Conservation (phyloP, 1,140 invertebrate species). For the Brachionus sp. region DNA sequence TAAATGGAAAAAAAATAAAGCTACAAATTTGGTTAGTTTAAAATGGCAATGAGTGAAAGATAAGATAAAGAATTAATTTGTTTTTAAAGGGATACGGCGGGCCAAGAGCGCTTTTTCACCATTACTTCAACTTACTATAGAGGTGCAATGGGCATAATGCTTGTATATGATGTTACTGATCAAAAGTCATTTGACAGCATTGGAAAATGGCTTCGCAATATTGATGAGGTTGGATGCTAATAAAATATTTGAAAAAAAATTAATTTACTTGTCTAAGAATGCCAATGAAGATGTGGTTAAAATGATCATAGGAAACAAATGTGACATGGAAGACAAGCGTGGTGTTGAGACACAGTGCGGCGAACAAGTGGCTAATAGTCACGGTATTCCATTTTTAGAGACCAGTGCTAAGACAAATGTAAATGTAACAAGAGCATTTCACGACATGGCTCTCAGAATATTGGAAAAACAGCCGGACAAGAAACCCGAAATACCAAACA, state of each 20-base stretch:
- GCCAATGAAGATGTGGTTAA: constrained; percentile 99
- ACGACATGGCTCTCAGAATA: constrained; percentile 20
- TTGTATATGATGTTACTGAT: constrained; percentile 97
- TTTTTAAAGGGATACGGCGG: constrained; percentile 67
- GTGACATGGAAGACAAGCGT: constrained; percentile 96
- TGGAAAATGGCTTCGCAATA: constrained; percentile 94
- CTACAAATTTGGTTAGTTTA: constrained; percentile 61
- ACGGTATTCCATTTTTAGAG: constrained; percentile 96
- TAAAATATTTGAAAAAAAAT: not conserved
- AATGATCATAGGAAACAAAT: constrained; percentile 99
- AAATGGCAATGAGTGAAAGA: not conserved
- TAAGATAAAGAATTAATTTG: not conserved
- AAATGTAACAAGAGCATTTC: constrained; percentile 38
- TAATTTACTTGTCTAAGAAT: constrained; percentile 66
- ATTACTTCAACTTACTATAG: constrained; percentile 68
- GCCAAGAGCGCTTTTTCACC: constrained; percentile 67
- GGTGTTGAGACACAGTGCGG: constrained; percentile 83
- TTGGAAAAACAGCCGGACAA: constrained; percentile 41
- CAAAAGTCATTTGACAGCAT: constrained; percentile 98
- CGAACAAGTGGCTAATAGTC: constrained; percentile 85
- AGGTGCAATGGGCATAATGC: constrained; percentile 80
- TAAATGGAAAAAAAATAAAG: constrained; percentile 63
- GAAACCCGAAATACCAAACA: not conserved
- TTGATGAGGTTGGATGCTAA: constrained; percentile 71
- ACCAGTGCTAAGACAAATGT: constrained; percentile 92